Evolutionary conservation across 2,797 vertebrate species (phyloP).

Genomic region (Alectoris magna): DNA sequence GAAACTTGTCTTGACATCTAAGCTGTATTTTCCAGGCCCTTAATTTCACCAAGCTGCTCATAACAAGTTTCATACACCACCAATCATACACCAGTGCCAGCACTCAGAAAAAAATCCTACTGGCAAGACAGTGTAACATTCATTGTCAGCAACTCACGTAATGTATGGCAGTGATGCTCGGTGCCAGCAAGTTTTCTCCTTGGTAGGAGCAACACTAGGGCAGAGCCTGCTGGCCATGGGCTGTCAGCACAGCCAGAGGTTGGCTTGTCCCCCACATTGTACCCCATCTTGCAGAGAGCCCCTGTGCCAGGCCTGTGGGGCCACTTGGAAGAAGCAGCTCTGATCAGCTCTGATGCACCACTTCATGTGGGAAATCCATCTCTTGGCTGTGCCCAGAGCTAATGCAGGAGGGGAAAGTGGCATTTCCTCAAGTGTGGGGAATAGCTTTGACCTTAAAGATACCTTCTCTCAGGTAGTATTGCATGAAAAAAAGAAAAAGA

Average conservation of each 20-base stretch:
- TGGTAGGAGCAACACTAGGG: neutral
- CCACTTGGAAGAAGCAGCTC: neutral
- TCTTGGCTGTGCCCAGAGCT: neutral
- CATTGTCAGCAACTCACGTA: neutral
- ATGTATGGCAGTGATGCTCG: accelerated
- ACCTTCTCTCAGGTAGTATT: neutral
- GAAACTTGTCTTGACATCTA: neutral
- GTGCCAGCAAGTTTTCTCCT: neutral
- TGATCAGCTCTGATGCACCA: neutral
- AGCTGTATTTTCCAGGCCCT: neutral
- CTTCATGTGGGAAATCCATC: neutral
- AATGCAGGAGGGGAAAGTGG: neutral
- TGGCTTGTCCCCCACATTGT: neutral
- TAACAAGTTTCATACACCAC: neutral
- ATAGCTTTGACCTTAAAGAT: neutral
- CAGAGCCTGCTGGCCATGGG: neutral
- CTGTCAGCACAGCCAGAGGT: neutral
- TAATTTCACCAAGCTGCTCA: neutral
- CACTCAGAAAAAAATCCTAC: neutral
- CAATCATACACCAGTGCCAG: neutral
- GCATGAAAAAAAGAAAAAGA: neutral
- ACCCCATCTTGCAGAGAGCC: neutral
- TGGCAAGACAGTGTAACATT: accelerated
- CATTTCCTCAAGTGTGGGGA: neutral
- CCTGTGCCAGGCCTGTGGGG: neutral